Evolutionary conservation across 1,140 invertebrate genomes (phyloP), one percentile per base, ranked within the genome.

Genomic region (Centruroides sculpturatus): DNA sequence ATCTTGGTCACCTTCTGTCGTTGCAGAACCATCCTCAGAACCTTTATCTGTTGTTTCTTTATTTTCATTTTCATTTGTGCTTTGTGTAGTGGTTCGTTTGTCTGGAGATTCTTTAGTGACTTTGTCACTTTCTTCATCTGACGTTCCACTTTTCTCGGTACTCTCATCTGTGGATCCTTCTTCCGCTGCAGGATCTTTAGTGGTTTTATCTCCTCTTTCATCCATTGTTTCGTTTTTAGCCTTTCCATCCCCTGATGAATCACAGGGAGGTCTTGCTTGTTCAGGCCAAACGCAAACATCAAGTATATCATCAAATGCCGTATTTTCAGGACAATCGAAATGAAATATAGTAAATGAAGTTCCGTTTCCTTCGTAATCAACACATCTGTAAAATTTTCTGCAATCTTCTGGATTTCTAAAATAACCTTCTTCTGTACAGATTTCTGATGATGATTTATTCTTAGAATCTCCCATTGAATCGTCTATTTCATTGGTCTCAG

Each of bases 311-410:
- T 73, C 72, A 58, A 71, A 73, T 35, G 71, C 68, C 3, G 71
- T 71, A 6, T 70, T 70, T 23, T 60, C 65, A 4, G 68, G 68
- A 59, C 73, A 74, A 47, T 71, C 69, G 60, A 73, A 74, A 7
- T 69, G 66, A 55, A 70, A 73, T 7, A 12, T 35, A 34, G 46
- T 56, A 36, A 56, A 56, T 47, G 35, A n/a, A 6, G 5, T 56
- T 5, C 46, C 55, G 4, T 56, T 12, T n/a, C 55, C 55, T 56
- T 47, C 55, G 5, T n/a, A n/a, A 35, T 56, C 46, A 11, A 56
- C 55, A 41, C 62, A 63, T 50, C 62, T 50, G 13, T 54, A 47
- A 41, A 63, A 63, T 36, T 55, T 50, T 5, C 36, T 51, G 34
- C 62, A 63, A 1, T 63, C 62, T 41, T 55, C 13, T 13, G 62